These are phyloP conservation scores for Cantharis flavilabris DNA, from an alignment of 2,888 invertebrate species.

Conservation along the genomic window DNA sequence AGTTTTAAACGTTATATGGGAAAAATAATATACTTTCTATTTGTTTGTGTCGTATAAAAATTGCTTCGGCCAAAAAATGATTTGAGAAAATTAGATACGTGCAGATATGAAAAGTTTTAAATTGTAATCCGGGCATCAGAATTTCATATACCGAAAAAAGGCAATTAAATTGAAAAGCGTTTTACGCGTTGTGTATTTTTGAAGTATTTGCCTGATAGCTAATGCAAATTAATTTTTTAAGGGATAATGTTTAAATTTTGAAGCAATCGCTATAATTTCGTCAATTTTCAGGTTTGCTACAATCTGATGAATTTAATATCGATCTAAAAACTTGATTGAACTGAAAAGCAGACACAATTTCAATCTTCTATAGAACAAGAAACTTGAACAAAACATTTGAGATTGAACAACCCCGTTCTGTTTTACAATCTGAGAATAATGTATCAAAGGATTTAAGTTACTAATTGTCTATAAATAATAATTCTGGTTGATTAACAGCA, in stretches of 20 bases:
- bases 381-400: background rate
- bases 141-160: background rate
- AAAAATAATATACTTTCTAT: background rate
- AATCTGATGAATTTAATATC: background rate
- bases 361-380: background rate
- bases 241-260: background rate
- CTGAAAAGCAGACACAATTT: background rate
- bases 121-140: background rate
- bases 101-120: background rate
- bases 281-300: background rate
- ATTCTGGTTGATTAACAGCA: background rate
- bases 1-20: background rate
- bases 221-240: background rate
- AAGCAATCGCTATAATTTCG: background rate
- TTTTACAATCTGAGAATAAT: background rate
- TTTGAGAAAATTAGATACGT: background rate
- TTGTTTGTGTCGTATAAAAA: background rate
- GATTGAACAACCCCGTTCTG: background rate
- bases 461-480: background rate
- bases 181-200: background rate
- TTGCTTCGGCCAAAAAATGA: background rate
- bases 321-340: background rate
- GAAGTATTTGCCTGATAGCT: background rate
- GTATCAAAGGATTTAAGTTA: background rate
- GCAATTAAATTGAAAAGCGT: background rate